Evolutionary conservation across 2,888 invertebrate genomes (phyloP), one percentile per base, ranked within the genome.

Genomic region (Minunthozetes semirufus): DNA sequence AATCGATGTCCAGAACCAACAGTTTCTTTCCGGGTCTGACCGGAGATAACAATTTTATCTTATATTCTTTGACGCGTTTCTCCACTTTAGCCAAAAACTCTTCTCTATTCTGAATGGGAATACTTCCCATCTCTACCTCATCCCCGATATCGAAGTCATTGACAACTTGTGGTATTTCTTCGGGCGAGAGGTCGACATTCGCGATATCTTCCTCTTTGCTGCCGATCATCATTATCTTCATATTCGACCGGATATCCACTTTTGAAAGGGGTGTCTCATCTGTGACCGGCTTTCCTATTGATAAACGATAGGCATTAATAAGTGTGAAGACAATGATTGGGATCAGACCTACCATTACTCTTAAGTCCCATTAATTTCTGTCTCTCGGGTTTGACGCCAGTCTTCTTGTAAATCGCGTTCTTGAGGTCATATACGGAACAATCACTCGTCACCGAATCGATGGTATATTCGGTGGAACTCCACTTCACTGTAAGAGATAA

Each of bases 181-280:
- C 88, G 0, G 94, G 94, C 74, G 90, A 88, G 72, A 76, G 42
- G 53, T 75, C 73, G 25, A 72, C 71, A 33, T 72, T 72, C 8
- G 88, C 88, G 80, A 94, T 94, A 74, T 92, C 94, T 80, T 94
- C 91, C 82, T 97, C 97, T 2, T 92, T 85, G 0, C 94, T 95
- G 0, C 97, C 97, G 88, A 97, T 94, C 91, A 97, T 91, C 94
- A 97, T 95, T 15, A 97, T 87, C 83, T 95, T 95, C 78, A 92
- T 90, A 75, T 92, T 92, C 0, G 90, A 88, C 82, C 94, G 94
- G 38, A 96, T 84, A 80, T 90, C 90, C 76, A 95, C 82, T 72
- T 88, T 87, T 0, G 88, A 87, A n/a, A 96, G 84, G 68, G 87
- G 87, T 79, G 89, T 88, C 79, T 89, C 90, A 83, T 94, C 92